Percentiles rank a stretch among this genome's conserved stretches.
Conservation (phyloP, 2,797 vertebrate species). For the Pygocentrus nattereri region DNA sequence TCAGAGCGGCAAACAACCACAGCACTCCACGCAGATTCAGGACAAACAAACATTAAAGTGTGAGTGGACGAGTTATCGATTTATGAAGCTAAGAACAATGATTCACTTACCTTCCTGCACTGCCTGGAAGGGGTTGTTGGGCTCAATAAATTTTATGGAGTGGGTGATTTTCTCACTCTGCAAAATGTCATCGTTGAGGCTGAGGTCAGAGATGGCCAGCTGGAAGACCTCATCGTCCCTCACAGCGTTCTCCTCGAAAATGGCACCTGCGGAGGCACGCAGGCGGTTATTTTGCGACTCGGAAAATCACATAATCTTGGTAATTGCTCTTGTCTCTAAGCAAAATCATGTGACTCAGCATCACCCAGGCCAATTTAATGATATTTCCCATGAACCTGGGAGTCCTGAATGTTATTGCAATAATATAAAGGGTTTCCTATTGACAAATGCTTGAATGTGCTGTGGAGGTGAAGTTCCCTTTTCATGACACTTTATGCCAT, state of each 20-base stretch:
- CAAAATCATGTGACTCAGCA: background rate
- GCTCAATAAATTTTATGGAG: conserved; percentile 96
- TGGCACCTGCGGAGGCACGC: conserved; percentile 84
- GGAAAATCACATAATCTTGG: background rate
- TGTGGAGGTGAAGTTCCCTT: too few relatives aligned
- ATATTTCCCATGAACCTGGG: too few relatives aligned
- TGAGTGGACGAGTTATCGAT: background rate
- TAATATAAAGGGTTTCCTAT: too few relatives aligned
- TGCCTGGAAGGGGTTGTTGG: conserved; percentile 97
- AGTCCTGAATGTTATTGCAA: too few relatives aligned
- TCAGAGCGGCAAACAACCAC: background rate
- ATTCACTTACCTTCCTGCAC: conserved; percentile 94
- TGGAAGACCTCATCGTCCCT: conserved; percentile 97
- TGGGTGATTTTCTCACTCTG: conserved; percentile 99
- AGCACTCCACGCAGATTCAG: background rate
- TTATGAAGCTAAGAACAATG: conserved; percentile 42
- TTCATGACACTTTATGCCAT: too few relatives aligned
- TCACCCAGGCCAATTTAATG: background rate
- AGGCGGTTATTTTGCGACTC: conserved; percentile 3
- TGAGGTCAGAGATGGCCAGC: conserved; percentile 95
- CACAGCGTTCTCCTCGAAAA: conserved; percentile 95
- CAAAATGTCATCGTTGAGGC: conserved; percentile 95
- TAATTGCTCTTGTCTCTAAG: background rate
- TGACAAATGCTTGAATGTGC: too few relatives aligned
- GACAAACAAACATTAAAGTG: conserved; percentile 1